Evolutionary conservation across 2,888 invertebrate species (phyloP).

Genomic region (Dromius quadrimaculatus): DNA sequence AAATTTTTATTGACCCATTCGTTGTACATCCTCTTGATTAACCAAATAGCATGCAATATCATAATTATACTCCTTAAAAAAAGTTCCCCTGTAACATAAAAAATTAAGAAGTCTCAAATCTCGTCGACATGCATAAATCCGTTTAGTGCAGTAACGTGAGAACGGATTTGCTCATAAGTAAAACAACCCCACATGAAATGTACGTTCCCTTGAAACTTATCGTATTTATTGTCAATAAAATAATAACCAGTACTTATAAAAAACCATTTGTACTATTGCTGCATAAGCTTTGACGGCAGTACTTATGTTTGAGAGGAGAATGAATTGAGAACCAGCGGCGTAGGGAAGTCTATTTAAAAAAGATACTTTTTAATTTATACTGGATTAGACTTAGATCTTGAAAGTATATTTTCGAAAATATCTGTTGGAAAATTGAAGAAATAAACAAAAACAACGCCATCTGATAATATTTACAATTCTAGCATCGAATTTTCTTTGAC

Average conservation of each 20-base stretch:
- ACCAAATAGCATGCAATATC: too few relatives aligned
- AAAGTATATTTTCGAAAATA: too few relatives aligned
- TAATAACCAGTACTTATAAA: constrained; percentile 38
- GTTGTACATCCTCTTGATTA: too few relatives aligned
- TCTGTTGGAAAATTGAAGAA: too few relatives aligned
- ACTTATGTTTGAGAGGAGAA: background rate
- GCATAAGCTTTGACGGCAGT: background rate
- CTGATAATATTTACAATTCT: too few relatives aligned
- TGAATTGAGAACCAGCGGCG: constrained; percentile 4
- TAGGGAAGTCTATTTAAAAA: background rate
- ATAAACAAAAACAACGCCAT: too few relatives aligned
- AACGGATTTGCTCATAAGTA: background rate
- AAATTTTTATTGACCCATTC: too few relatives aligned
- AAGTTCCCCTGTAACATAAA: background rate
- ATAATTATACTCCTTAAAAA: background rate
- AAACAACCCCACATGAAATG: constrained; percentile 9
- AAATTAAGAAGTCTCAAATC: constrained; percentile 9
- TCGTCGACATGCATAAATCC: constrained; percentile 15
- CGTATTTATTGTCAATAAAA: constrained; percentile 41
- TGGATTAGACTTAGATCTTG: too few relatives aligned
- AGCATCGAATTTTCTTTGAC: too few relatives aligned
- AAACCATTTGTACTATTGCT: constrained; percentile 24
- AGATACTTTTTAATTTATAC: too few relatives aligned
- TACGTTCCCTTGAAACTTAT: constrained; percentile 26
- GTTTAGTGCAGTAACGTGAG: constrained; percentile 33